Evolutionary conservation across 2,888 invertebrate genomes (phyloP).

Genomic region (Belgica antarctica): DNA sequence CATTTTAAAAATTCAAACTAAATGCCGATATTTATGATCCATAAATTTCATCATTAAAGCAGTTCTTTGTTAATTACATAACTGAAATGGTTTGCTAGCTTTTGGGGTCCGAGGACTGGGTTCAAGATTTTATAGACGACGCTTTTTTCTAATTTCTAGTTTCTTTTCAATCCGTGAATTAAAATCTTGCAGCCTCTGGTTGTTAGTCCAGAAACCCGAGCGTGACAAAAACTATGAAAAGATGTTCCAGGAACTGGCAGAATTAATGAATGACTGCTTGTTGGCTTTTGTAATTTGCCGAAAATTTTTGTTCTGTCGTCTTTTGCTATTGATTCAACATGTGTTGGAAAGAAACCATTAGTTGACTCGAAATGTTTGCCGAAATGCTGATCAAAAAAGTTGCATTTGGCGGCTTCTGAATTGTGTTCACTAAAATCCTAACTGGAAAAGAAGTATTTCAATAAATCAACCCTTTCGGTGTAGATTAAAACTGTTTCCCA

Average conservation of each 20-base stretch:
- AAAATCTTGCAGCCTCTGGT: not conserved
- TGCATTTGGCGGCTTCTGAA: not conserved
- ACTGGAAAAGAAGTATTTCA: too few species aligned
- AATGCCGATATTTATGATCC: slow-evolving; percentile 1
- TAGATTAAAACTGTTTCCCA: slow-evolving; percentile 37
- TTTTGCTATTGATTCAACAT: not conserved
- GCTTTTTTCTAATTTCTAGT: too few species aligned
- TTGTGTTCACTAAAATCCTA: not conserved
- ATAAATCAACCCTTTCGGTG: slow-evolving; percentile 37
- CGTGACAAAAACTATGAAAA: not conserved
- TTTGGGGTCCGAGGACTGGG: too few species aligned
- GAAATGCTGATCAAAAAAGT: not conserved
- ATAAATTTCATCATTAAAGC: not conserved
- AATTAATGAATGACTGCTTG: slow-evolving; percentile 26
- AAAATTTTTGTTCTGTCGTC: not conserved
- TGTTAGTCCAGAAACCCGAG: not conserved
- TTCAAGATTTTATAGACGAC: too few species aligned
- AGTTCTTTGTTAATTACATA: not conserved
- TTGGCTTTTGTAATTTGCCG: slow-evolving; percentile 14
- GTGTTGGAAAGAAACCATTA: slow-evolving; percentile 31
- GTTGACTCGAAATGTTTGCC: not conserved
- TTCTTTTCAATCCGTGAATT: not conserved
- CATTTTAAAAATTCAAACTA: not conserved
- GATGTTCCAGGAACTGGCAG: slow-evolving; percentile 4
- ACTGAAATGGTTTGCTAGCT: not conserved